Evolutionary conservation across 2,113 vertebrate species (phyloP), one percentile per base, ranked within the genome.

Genomic region (Leiothrix lutea): DNA sequence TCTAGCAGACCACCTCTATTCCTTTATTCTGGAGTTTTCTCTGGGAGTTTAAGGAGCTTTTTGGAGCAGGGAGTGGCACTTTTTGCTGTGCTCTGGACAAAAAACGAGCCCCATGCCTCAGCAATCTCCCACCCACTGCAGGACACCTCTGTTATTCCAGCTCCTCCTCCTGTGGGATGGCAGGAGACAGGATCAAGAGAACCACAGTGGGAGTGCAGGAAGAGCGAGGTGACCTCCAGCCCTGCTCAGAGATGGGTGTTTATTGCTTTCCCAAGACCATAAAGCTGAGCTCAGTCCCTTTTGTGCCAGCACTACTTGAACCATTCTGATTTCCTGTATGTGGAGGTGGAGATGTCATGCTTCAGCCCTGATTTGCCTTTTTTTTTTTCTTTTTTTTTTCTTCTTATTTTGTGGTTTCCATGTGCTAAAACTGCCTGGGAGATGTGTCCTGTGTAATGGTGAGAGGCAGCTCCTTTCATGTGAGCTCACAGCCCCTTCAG

Each of bases 241-340:
- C 73, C 81, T 80, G 86, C 87, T 88, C 18, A 51, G 4, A 58
- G 35, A 73, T 17, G 81, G 35, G 50, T 81, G 70, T 93, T 95
- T 91, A 91, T 93, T 80, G 54, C 87, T 80, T 92, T 91, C 62
- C 74, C 79, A 66, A 80, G 17, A 8, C 1, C 14, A 86, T 44
- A 82, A 75, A 91, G 93, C 94, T 97, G 94, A 97, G 88, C 21
- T 80, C 90, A 95, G 93, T n/a, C 71, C 85, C 62, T 95, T 95
- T 88, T 4, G 1, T 66, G 95, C 94, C 95, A 95, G 80, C 64
- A 10, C 88, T 48, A 5, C 92, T 58, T 58, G 69, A 92, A 36
- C 66, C 70, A 4, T 80, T 90, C 80, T 36, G 54, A 42, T 75
- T 97, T 96, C 93, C 94, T 94, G 88, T 14, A 0, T 73, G 78